phyloP scores from a whole-genome alignment of 2,797 vertebrate genomes.

The Scarus forsteni region DNA sequence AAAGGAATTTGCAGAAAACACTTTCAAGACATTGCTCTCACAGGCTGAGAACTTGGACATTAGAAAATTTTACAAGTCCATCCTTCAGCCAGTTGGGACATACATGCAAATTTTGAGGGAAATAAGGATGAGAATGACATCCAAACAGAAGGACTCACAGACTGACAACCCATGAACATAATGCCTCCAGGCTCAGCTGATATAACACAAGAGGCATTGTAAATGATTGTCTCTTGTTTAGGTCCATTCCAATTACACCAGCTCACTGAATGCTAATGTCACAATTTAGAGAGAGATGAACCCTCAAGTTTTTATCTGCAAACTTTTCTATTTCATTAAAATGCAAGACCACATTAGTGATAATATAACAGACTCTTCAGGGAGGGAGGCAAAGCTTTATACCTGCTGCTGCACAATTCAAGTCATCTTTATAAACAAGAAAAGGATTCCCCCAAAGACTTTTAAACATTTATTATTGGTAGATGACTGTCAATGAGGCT shows the following conservation, averaged over 20 bases:
- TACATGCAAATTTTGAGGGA: too few species aligned
- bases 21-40: too few species aligned
- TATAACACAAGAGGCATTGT: background rate
- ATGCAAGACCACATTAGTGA: background rate
- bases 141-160: too few species aligned
- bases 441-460: background rate
- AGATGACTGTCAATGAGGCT: too few species aligned
- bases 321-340: background rate
- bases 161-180: too few species aligned
- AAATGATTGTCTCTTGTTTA: background rate
- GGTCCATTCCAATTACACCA: background rate
- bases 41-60: too few species aligned
- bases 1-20: too few species aligned
- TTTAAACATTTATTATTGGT: background rate
- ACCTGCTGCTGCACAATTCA: background rate
- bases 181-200: too few species aligned
- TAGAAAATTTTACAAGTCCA: too few species aligned
- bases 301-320: background rate
- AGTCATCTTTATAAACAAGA: background rate
- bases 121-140: too few species aligned
- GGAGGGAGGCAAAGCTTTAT: background rate
- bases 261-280: background rate
- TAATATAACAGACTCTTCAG: background rate
- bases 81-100: too few species aligned
- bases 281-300: background rate